A percentile compares a stretch with the other conserved stretches of the same genome.
phyloP scores from a whole-genome alignment of 2,888 invertebrate genomes.

The Drosophila meridionalis region DNA sequence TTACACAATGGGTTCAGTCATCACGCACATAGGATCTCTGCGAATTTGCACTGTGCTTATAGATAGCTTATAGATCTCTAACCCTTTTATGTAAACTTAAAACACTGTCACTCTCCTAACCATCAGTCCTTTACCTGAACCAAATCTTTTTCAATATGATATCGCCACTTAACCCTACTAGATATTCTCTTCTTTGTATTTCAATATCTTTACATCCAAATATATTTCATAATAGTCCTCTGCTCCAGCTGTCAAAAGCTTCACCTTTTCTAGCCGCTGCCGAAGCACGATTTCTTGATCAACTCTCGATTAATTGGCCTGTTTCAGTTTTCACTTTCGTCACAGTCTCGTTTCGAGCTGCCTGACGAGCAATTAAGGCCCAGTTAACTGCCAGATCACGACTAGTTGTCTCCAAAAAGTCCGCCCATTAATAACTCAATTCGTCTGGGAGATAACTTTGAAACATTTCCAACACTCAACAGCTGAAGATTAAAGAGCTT shows the following conservation, averaged over 20 bases:
- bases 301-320: constrained; percentile 26
- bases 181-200: not conserved
- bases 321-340: constrained; percentile 25
- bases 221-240: not conserved
- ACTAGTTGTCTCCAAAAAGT: constrained; percentile 57
- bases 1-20: constrained; percentile 11
- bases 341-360: constrained; percentile 35
- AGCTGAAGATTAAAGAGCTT: constrained; percentile 74
- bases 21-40: not conserved
- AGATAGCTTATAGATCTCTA: not conserved
- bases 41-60: not conserved
- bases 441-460: constrained; percentile 23
- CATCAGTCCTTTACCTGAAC: not conserved
- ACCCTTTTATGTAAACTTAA: too few relatives aligned
- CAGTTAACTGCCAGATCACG: constrained; percentile 59
- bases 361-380: constrained; percentile 45
- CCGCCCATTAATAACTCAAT: constrained; percentile 49
- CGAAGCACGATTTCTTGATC: constrained; percentile 7
- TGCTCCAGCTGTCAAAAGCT: not conserved
- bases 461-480: constrained; percentile 50
- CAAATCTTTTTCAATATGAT: not conserved
- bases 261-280: constrained; percentile 10
- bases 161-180: not conserved
- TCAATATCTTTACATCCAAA: not conserved
- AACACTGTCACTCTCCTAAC: not conserved